phyloP scores from a whole-genome alignment of 2,888 invertebrate species.

The Fragum whitleyi region DNA sequence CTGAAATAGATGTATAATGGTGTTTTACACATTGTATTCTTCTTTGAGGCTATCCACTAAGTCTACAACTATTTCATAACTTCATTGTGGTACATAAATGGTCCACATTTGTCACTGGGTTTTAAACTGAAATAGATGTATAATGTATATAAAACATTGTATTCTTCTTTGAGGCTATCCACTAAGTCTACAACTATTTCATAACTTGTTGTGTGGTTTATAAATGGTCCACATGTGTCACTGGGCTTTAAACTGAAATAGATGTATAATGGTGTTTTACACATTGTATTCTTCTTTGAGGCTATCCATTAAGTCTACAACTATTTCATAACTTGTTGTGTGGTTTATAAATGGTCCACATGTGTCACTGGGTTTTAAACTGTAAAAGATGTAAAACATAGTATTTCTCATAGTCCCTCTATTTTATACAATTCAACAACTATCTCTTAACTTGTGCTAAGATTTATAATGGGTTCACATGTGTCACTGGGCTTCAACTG shows the following conservation, averaged over 20 bases:
- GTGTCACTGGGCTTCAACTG: slow-evolving; percentile 76
- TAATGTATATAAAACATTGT: slow-evolving; percentile 49
- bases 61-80: slow-evolving; percentile 78
- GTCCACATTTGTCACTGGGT: slow-evolving; percentile 82
- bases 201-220: slow-evolving; percentile 74
- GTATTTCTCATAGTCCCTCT: background rate
- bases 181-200: slow-evolving; percentile 75
- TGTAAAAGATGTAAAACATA: slow-evolving; percentile 65
- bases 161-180: slow-evolving; percentile 66
- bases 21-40: slow-evolving; percentile 8
- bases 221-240: slow-evolving; percentile 80
- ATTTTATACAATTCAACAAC: too few relatives aligned
- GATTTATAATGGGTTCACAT: slow-evolving; percentile 81
- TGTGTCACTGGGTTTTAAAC: slow-evolving; percentile 76
- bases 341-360: slow-evolving; percentile 82
- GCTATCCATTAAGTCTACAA: too few relatives aligned
- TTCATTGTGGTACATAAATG: slow-evolving; percentile 73
- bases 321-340: slow-evolving; percentile 31
- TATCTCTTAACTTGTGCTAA: slow-evolving; percentile 36
- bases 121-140: slow-evolving; percentile 74
- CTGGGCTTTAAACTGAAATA: slow-evolving; percentile 79
- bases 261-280: too few relatives aligned
- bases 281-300: background rate
- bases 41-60: slow-evolving; percentile 73
- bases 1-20: slow-evolving; percentile 74